Conservation (phyloP, 2,113 vertebrate species). For the Tragelaphus strepsiceros region DNA sequence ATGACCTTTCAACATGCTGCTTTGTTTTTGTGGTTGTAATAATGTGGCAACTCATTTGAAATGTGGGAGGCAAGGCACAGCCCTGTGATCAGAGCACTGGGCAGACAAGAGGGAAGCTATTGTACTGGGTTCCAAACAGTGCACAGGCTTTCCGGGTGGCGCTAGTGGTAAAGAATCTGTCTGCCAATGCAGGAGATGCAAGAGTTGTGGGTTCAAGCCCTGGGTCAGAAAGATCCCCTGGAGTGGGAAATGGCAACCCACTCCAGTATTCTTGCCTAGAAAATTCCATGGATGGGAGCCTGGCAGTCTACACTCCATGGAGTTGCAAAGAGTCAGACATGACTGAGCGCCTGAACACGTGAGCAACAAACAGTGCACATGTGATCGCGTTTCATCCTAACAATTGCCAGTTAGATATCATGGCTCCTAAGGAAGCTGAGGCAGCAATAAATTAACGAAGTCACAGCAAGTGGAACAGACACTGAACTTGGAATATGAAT, state of each 20-base stretch:
- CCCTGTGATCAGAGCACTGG: neutral
- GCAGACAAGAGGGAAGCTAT: neutral
- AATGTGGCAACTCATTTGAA: neutral
- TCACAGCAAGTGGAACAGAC: neutral
- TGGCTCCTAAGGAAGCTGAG: neutral
- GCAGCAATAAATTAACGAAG: neutral
- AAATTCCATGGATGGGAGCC: neutral
- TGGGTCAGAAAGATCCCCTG: neutral
- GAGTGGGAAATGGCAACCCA: neutral
- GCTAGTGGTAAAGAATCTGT: neutral
- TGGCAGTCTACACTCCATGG: neutral
- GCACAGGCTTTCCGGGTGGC: rapidly evolving
- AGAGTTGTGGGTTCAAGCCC: neutral
- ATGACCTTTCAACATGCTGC: neutral
- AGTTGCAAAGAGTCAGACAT: neutral
- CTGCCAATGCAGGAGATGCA: neutral
- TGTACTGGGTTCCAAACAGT: neutral
- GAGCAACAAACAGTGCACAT: neutral
- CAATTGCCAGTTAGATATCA: neutral
- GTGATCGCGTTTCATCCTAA: neutral
- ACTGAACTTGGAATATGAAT: neutral
- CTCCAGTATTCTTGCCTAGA: neutral
- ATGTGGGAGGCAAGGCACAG: neutral
- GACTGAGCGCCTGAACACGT: neutral
- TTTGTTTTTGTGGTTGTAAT: neutral